phyloP scores from a whole-genome alignment of 1,140 invertebrate species.

The Drosophila pandora region DNA sequence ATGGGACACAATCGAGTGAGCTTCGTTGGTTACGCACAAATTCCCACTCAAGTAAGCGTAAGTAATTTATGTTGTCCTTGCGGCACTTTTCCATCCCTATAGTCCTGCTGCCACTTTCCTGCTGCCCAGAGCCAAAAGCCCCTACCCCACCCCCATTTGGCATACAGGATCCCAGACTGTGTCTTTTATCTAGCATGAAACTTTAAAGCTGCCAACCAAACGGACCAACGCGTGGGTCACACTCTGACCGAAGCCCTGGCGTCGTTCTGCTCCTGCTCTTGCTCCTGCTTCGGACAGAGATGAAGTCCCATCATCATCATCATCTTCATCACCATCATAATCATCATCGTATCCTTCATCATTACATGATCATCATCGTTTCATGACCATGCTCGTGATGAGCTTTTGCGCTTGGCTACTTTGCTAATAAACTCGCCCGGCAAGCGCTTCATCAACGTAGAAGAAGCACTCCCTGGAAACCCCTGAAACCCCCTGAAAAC shows the following conservation, averaged over 20 bases:
- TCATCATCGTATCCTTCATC: not conserved
- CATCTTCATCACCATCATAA: conserved; percentile 32
- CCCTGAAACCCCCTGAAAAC: not conserved
- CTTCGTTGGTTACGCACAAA: conserved; percentile 83
- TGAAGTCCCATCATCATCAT: conserved; percentile 25
- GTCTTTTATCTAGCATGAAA: conserved; percentile 77
- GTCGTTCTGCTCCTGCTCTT: not conserved
- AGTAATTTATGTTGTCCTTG: conserved; percentile 83
- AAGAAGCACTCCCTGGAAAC: conserved; percentile 14
- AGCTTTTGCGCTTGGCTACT: conserved; percentile 78
- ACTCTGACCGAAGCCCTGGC: conserved; percentile 29
- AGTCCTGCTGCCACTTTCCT: not conserved
- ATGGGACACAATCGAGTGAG: conserved; percentile 82
- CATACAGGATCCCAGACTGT: conserved; percentile 20
- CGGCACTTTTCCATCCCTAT: conserved; percentile 59
- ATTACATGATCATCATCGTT: conserved; percentile 16
- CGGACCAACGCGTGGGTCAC: conserved; percentile 45
- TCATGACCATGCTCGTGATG: conserved; percentile 49
- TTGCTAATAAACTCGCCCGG: conserved; percentile 74
- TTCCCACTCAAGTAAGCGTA: conserved; percentile 83
- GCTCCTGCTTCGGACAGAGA: conserved; percentile 8
- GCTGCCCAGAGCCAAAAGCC: too few species aligned
- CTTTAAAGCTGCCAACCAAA: conserved; percentile 69
- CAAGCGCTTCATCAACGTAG: conserved; percentile 61
- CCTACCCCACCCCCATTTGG: not conserved